Base-by-base conservation (phyloP, 1,140 invertebrate genomes). In the Lasioglossum albipes region DNA sequence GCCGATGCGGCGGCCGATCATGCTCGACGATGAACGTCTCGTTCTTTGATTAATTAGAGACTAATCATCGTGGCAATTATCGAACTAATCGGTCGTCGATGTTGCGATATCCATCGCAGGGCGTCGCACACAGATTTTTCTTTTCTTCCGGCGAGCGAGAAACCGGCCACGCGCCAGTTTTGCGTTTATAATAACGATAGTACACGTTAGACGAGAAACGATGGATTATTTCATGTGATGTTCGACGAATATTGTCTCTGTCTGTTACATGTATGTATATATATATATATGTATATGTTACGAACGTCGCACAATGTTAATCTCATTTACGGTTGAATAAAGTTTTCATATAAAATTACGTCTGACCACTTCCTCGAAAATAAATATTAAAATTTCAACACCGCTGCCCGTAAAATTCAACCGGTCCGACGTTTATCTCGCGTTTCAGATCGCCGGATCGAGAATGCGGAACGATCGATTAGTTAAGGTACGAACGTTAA, bases 241-340 rank as follows among this genome's bases (percentile, higher is more conserved):
- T 79, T 79, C 62, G 70, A 79, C 22, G 71, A 54, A 79, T 73
- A 67, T 71, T 54, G 77, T 79, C 71, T n/a, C 77, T 79, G 62
- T 79, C 71, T 79, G 71, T 79, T 67, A n/a, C 27, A 79, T 79
- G 70, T 79, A 79, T 52, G 65, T 73, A 71, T 22, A 18, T 78
- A 72, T n/a, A 36, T 77, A 69, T 36, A 64, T 36, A 64, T 61
- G 9, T 36, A 79, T 79, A 79, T 74, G 77, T 79, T 79, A 79
- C 62, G 70, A 57, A 79, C 62, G 62, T 79, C 77, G 77, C 71
- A 79, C 77, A 79, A 79, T 79, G 77, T 79, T 79, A 79, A 74
- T 73, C 77, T 66, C 70, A 74, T 79, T 79, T 79, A 79, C 62
- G 62, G 77, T 79, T 79, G 77, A 79, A 79, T 79, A 79, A 79